Conservation (phyloP, 2,888 invertebrate species). For the Panopea generosa region DNA sequence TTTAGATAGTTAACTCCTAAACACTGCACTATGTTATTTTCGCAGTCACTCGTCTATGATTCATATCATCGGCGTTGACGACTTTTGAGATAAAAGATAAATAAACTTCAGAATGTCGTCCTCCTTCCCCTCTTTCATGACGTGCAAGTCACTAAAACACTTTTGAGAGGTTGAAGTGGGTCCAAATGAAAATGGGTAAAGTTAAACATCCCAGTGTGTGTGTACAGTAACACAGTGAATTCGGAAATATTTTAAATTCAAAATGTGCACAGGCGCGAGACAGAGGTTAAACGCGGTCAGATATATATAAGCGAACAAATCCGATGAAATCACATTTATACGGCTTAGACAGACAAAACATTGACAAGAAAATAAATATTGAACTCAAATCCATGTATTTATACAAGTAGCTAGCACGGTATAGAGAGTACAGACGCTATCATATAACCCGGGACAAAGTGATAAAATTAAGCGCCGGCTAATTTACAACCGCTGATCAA, state of each 20-base stretch:
- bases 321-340: background rate
- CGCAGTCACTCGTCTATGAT: too few relatives aligned
- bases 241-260: slow-evolving; percentile 1
- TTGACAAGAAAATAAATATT: slow-evolving; percentile 7
- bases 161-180: too few relatives aligned
- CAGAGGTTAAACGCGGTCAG: slow-evolving; percentile 8
- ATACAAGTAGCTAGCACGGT: background rate
- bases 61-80: too few relatives aligned
- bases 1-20: too few relatives aligned
- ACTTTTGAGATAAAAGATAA: too few relatives aligned
- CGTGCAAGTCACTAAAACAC: too few relatives aligned
- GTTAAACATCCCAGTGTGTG: too few relatives aligned
- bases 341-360: slow-evolving; percentile 4
- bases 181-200: too few relatives aligned
- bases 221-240: too few relatives aligned
- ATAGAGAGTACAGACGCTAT: background rate
- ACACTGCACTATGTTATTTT: too few relatives aligned
- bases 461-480: background rate
- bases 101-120: too few relatives aligned
- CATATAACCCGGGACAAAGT: background rate
- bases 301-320: background rate
- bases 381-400: slow-evolving; percentile 8
- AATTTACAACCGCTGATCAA: slow-evolving; percentile 12
- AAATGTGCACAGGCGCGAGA: slow-evolving; percentile 13
- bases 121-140: too few relatives aligned